phyloP scores from a whole-genome alignment of 2,888 invertebrate genomes.

The Trichogramma dendrolimi region DNA sequence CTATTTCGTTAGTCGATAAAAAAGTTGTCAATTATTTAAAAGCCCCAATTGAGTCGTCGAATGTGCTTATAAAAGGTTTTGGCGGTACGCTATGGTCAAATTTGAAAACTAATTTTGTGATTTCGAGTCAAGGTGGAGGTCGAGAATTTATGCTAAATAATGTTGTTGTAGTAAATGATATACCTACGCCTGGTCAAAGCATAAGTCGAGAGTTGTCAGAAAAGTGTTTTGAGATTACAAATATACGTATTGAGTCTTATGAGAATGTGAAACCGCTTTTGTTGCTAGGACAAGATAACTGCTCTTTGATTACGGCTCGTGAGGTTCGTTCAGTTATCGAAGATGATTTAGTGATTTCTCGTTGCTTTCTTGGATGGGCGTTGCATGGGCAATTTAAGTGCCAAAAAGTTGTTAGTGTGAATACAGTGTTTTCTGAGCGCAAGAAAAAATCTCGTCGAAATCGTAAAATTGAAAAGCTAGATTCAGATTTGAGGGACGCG shows the following conservation, averaged over 20 bases:
- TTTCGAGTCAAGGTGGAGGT: neutral
- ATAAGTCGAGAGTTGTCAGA: neutral
- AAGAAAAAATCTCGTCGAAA: neutral
- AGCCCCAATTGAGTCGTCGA: neutral
- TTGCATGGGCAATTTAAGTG: neutral
- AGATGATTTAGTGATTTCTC: neutral
- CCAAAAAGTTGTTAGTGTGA: neutral
- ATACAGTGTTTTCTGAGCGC: too few relatives aligned
- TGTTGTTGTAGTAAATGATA: constrained; percentile 1
- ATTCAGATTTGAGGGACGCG: neutral
- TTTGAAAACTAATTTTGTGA: neutral
- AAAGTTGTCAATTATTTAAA: neutral
- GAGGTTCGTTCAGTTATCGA: constrained; percentile 1
- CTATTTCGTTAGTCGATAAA: neutral
- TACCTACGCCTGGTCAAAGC: constrained; percentile 2
- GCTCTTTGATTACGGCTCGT: neutral
- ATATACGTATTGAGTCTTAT: constrained; percentile 9
- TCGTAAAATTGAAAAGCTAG: neutral
- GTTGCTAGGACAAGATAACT: constrained; percentile 17
- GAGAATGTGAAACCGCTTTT: constrained; percentile 1
- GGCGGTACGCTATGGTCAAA: neutral
- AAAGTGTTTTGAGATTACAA: neutral
- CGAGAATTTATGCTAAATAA: neutral
- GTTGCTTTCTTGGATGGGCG: constrained; percentile 6
- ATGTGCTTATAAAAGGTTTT: constrained; percentile 1